Percentiles rank a stretch among this genome's conserved stretches.
Evolutionary conservation across 2,113 vertebrate species (phyloP).

Genomic region (Serinus canaria): DNA sequence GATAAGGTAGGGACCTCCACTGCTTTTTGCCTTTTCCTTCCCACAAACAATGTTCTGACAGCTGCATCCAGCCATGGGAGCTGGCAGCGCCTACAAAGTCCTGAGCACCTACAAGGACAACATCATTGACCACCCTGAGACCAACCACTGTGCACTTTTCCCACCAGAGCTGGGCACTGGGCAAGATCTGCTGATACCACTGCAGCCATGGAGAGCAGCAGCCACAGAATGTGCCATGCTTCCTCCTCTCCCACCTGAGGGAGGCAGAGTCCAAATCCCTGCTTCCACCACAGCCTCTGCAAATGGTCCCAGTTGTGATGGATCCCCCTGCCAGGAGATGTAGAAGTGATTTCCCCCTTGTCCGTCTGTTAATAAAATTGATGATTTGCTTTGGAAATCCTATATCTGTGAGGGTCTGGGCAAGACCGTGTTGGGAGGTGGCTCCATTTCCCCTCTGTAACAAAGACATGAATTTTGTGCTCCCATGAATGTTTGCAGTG

Average conservation of each 20-base stretch:
- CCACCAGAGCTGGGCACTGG: background rate
- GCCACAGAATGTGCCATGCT: fast-evolving
- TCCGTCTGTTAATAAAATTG: background rate
- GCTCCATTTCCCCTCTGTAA: background rate
- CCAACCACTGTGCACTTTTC: background rate
- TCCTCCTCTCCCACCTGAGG: background rate
- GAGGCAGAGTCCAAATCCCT: background rate
- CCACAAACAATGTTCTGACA: background rate
- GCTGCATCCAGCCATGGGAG: background rate
- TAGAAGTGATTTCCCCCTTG: background rate
- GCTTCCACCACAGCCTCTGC: background rate
- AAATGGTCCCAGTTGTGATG: background rate
- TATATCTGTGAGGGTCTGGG: background rate
- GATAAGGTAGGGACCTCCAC: background rate
- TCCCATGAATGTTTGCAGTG: background rate
- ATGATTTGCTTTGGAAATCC: background rate
- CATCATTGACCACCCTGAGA: fast-evolving
- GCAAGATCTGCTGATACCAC: background rate
- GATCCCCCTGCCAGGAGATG: background rate
- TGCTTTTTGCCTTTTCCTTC: background rate
- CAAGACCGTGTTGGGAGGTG: background rate
- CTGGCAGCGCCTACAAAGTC: fast-evolving
- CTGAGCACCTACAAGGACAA: background rate
- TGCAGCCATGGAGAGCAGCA: background rate
- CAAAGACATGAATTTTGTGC: background rate